phyloP scores from a whole-genome alignment of 2,113 vertebrate species.

The Nesogale talazaci region DNA sequence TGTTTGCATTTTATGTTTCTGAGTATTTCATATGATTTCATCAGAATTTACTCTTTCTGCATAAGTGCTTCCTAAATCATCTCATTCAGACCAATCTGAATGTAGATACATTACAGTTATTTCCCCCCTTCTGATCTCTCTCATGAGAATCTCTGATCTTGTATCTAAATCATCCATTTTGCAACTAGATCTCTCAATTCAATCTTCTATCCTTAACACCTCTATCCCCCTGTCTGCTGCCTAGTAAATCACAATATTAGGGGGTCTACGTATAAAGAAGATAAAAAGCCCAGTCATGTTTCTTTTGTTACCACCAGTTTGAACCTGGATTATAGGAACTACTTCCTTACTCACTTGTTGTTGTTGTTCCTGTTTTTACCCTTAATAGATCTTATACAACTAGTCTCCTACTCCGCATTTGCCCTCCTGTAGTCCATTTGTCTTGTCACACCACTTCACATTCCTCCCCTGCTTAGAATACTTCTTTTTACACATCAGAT shows the following conservation, averaged over 20 bases:
- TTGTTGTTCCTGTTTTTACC: neutral
- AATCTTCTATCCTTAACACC: neutral
- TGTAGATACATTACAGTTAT: conserved; percentile 12
- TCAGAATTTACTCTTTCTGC: no score
- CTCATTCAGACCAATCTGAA: neutral
- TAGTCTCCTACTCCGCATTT: neutral
- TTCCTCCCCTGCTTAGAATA: neutral
- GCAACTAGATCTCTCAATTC: neutral
- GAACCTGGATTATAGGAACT: neutral
- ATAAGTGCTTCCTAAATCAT: no score
- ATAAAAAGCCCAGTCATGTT: neutral
- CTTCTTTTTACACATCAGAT: neutral
- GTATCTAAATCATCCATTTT: neutral
- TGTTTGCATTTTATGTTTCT: no score
- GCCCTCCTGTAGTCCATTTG: neutral
- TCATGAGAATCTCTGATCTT: neutral
- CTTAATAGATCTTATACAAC: no score
- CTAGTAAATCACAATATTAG: neutral
- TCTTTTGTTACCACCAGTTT: neutral
- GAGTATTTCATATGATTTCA: no score
- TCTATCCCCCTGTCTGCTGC: neutral
- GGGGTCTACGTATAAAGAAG: neutral
- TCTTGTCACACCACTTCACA: neutral
- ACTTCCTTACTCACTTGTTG: neutral
- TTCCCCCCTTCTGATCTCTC: neutral